Base-by-base conservation (phyloP, 2,888 invertebrate species). In the Carabus problematicus region DNA sequence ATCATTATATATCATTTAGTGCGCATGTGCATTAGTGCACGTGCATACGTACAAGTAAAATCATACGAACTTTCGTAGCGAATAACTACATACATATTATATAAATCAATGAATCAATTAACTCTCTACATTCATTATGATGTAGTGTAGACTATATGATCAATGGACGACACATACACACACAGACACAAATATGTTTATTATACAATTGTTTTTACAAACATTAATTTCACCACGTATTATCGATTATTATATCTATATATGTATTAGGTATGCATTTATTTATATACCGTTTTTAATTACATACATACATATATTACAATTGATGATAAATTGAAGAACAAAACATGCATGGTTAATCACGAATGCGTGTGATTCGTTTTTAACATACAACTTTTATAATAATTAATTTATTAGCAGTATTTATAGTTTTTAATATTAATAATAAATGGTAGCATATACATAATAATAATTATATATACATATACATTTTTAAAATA, bases 391-490 rank as follows among this genome's bases (percentile, higher is more conserved):
- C 49, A 52, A 52, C 52, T 45, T 45, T 55, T 12, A 19, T 58
- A 58, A 56, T 66, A 59, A 66, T 47, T 66, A 66, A 66, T 69
- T 62, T 69, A 62, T 69, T 56, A 69, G 69, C 62, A 69, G 69
- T 69, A 69, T 69, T 69, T 62, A 40, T 69, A 69, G 69, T 55
- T 69, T 29, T 29, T 29, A 29, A 69, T 69, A 69, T 54, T 69
- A 52, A 69, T 61, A 68, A 59, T 60, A 45, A 61, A 62, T 62
- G 69, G 69, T 69, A 69, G 69, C 69, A 56, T 69, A 29, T 29
- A 29, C 29, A 29, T 29, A 29, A 29, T 29, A 29, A 29, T 29
- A 29, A 29, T 41, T 61, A 64, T 55, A 63, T 41, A 63, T 62
- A 55, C 54, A 55, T 64, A 64, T 55, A 55, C 41, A 14, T 14